Evolutionary conservation across 1,140 invertebrate species (phyloP).

Genomic region (Drosophila nigrodunni): DNA sequence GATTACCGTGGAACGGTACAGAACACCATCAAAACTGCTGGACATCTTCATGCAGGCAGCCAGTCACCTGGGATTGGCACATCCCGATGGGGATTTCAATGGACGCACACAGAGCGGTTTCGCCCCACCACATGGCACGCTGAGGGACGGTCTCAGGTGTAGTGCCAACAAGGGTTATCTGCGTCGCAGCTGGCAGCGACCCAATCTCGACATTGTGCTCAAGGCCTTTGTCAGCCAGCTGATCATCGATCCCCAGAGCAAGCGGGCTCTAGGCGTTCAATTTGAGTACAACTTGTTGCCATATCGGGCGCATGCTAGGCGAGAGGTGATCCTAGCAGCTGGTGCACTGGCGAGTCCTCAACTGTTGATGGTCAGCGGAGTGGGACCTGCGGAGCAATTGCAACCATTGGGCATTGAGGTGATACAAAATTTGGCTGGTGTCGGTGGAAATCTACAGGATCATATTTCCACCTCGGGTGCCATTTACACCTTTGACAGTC

Average conservation of each 20-base stretch:
- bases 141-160: constrained; percentile 92
- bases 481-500: constrained; percentile 86
- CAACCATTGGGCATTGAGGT: constrained; percentile 86
- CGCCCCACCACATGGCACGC: constrained; percentile 89
- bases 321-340: constrained; percentile 90
- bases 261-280: constrained; percentile 87
- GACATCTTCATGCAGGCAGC: constrained; percentile 89
- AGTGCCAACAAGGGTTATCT: constrained; percentile 93
- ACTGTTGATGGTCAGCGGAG: constrained; percentile 92
- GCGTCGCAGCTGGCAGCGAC: constrained; percentile 88
- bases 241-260: constrained; percentile 86
- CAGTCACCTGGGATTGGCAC: constrained; percentile 84
- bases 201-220: constrained; percentile 90
- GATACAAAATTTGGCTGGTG: constrained; percentile 87
- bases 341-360: constrained; percentile 91
- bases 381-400: constrained; percentile 88
- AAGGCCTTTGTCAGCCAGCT: constrained; percentile 88
- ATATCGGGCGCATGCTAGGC: constrained; percentile 86
- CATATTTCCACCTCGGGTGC: constrained; percentile 89
- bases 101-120: constrained; percentile 91
- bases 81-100: constrained; percentile 90
- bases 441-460: constrained; percentile 93
- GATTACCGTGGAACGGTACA: constrained; percentile 88
- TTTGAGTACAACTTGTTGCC: constrained; percentile 86
- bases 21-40: constrained; percentile 87